Evolutionary conservation across 1,140 invertebrate species (phyloP).

Genomic region (Hyles vespertilio): DNA sequence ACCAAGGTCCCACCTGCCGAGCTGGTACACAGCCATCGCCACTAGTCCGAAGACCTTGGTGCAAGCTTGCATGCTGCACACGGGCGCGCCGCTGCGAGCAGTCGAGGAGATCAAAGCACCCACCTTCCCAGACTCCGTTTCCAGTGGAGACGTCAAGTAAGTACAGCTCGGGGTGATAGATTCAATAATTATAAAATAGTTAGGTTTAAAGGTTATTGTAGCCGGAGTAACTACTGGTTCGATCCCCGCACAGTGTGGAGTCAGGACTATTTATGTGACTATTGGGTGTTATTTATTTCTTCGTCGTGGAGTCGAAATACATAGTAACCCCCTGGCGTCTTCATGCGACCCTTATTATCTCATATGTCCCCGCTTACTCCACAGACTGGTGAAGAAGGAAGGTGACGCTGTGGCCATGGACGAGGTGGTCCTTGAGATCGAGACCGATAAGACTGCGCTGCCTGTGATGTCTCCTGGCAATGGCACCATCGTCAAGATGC

Average conservation of each 20-base stretch:
- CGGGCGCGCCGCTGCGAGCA: slow-evolving; percentile 9
- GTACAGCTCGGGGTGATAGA: too few relatives aligned
- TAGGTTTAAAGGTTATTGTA: too few relatives aligned
- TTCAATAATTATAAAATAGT: background rate
- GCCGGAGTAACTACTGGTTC: background rate
- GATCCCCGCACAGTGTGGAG: too few relatives aligned
- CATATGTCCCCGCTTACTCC: background rate
- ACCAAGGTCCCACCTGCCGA: background rate
- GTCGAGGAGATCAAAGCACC: slow-evolving; percentile 59
- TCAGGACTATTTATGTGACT: too few relatives aligned
- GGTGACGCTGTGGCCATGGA: slow-evolving; percentile 95
- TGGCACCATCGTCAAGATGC: slow-evolving; percentile 90
- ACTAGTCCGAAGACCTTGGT: background rate
- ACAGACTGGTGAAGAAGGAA: slow-evolving; percentile 79
- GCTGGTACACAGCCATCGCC: too few relatives aligned
- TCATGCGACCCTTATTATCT: too few relatives aligned
- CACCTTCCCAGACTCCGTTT: slow-evolving; percentile 56
- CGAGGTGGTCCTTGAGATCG: slow-evolving; percentile 97
- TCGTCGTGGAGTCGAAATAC: background rate
- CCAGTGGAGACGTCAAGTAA: slow-evolving; percentile 57
- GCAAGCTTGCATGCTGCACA: slow-evolving; percentile 26
- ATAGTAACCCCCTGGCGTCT: too few relatives aligned
- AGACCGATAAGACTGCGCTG: slow-evolving; percentile 99
- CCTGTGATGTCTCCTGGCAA: slow-evolving; percentile 91
- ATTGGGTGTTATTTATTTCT: background rate